phyloP scores from a whole-genome alignment of 2,888 invertebrate species.

The Heliconius hortense region DNA sequence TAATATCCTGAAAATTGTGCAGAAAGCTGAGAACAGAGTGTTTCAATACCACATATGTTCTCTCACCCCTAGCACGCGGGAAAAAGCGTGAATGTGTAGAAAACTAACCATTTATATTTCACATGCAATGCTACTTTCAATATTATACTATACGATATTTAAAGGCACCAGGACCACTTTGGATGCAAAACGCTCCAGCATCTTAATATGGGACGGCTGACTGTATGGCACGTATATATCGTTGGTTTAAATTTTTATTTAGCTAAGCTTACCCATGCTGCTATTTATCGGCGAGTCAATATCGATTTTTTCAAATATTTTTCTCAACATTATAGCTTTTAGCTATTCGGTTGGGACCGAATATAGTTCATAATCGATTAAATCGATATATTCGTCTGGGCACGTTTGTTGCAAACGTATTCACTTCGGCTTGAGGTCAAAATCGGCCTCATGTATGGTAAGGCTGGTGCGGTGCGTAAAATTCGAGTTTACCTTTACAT shows the following conservation, averaged over 20 bases:
- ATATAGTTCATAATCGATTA: not conserved
- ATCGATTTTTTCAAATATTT: constrained; percentile 12
- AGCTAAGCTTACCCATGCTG: constrained; percentile 18
- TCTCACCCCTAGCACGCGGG: no score
- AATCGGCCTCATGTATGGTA: no score
- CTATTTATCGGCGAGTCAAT: constrained; percentile 20
- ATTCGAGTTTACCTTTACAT: no score
- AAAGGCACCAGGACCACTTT: constrained; percentile 33
- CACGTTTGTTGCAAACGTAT: no score
- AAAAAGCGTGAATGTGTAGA: not conserved
- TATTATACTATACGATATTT: constrained; percentile 31
- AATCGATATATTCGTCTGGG: no score
- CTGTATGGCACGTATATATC: constrained; percentile 26
- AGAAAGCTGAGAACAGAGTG: not conserved
- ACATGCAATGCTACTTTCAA: constrained; percentile 29
- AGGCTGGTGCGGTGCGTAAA: no score
- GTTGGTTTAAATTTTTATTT: constrained; percentile 39
- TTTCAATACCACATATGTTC: no score
- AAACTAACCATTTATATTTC: not conserved
- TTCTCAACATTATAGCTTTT: constrained; percentile 1
- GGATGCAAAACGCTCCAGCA: constrained; percentile 28
- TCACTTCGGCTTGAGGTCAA: no score
- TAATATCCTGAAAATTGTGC: not conserved
- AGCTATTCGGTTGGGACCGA: not conserved
- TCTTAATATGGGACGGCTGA: constrained; percentile 30